Conservation (phyloP, 2,797 vertebrate species). For the Numenius phaeopus region DNA sequence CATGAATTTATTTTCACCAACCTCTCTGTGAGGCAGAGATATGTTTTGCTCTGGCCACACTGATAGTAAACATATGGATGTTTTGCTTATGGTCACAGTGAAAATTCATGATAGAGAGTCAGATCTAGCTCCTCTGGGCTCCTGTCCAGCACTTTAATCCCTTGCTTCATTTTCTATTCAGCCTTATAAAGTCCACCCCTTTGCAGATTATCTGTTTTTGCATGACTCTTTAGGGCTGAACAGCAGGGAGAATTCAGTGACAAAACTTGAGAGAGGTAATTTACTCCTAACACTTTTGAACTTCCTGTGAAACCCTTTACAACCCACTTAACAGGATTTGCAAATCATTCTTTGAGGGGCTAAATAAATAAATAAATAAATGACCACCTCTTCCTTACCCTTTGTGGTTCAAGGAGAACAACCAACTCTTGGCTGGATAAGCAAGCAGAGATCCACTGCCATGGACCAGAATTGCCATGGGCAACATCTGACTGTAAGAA, state of each 20-base stretch:
- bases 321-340: neutral
- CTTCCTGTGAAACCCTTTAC: neutral
- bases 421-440: neutral
- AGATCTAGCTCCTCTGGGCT: neutral
- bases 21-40: neutral
- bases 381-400: neutral
- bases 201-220: slow-evolving; percentile 2
- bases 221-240: neutral
- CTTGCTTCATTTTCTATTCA: neutral
- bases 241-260: neutral
- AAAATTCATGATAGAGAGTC: neutral
- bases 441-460: neutral
- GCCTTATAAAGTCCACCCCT: neutral
- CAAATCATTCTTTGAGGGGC: neutral
- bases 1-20: neutral
- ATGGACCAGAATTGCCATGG: neutral
- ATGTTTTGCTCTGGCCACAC: neutral
- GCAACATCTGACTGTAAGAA: neutral
- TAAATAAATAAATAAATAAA: neutral
- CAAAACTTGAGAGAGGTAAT: neutral
- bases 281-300: neutral
- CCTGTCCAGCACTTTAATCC: neutral
- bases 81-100: neutral
- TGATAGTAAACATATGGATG: neutral
- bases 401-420: neutral